Evolutionary conservation across 2,888 invertebrate species (phyloP).

Genomic region (Apamea epomidion): DNA sequence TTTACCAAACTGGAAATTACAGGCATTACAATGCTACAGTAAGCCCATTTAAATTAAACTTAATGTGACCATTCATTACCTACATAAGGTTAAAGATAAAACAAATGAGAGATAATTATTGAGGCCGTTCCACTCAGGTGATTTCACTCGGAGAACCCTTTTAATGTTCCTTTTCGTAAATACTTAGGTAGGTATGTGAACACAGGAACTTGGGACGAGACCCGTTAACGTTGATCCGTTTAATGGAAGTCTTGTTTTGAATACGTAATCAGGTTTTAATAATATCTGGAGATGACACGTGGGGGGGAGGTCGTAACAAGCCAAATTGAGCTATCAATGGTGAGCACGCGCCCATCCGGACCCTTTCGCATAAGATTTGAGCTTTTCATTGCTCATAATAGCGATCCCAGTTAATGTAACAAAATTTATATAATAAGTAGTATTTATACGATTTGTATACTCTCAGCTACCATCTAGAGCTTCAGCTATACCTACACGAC

Average conservation of each 20-base stretch:
- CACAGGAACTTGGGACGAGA: slow-evolving; percentile 41
- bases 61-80: slow-evolving; percentile 75
- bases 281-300: slow-evolving; percentile 51
- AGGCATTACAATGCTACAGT: slow-evolving; percentile 58
- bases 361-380: slow-evolving; percentile 52
- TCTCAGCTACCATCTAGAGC: background rate
- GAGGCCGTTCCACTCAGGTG: slow-evolving; percentile 69
- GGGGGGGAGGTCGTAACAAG: slow-evolving; percentile 21
- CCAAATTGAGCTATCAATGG: slow-evolving; percentile 47
- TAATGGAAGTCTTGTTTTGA: slow-evolving; percentile 53
- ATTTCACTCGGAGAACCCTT: slow-evolving; percentile 69
- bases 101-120: slow-evolving; percentile 76
- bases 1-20: slow-evolving; percentile 58
- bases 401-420: background rate
- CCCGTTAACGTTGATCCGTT: slow-evolving; percentile 60
- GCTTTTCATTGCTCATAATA: slow-evolving; percentile 24
- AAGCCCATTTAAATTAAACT: slow-evolving; percentile 77
- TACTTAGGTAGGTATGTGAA: slow-evolving; percentile 53
- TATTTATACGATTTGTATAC: background rate
- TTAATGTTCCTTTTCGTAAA: slow-evolving; percentile 65
- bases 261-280: slow-evolving; percentile 54
- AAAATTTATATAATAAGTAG: background rate
- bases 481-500: background rate
- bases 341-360: slow-evolving; percentile 18
- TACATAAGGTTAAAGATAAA: slow-evolving; percentile 75